Evolutionary conservation across 2,888 invertebrate genomes (phyloP), one percentile per base, ranked within the genome.

Genomic region (Cryptosula pallasiana): DNA sequence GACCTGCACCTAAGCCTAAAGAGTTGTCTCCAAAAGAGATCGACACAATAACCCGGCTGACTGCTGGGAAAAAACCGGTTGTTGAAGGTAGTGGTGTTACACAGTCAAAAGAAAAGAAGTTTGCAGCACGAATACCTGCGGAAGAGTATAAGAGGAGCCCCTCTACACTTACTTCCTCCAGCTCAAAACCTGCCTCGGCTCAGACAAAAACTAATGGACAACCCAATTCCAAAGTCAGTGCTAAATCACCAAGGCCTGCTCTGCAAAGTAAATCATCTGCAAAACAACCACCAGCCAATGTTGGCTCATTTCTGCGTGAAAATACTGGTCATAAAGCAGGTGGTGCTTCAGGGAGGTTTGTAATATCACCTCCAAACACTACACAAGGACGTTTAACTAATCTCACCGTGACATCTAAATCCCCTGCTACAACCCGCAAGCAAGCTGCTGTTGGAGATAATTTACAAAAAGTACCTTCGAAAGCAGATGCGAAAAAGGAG

Each of bases 311-410:
- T 63, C 32, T 63, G 9, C 27, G 63, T 25, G 63, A 63, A 13
- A 63, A 63, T 32, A 63, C 63, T 3, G 63, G 63, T 32, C 20
- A 63, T 13, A 20, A 27, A 29, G 27, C 5, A 32, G 27, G 63
- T 32, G 63, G 63, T 63, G 63, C 63, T 13, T 63, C 63, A 25
- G 63, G 63, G 32, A 25, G 34, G 32, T 63, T 63, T 63, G 27
- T 63, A 5, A 27, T 63, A 25, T 63, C 63, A 5, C 34, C 34
- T 9, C 63, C 63, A 13, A 32, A 25, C n/a, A 57, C 5, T 45
- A 45, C 9, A 13, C 5, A 5, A 45, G 45, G 9, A 45, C 45
- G 45, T 13, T 20, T 20, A 45, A 45, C 45, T 13, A 45, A 45
- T 45, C 5, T 20, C 20, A 20, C 5, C 5, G 5, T 20, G 5